phyloP scores from a whole-genome alignment of 2,113 vertebrate species.

The Fulmarus glacialis region DNA sequence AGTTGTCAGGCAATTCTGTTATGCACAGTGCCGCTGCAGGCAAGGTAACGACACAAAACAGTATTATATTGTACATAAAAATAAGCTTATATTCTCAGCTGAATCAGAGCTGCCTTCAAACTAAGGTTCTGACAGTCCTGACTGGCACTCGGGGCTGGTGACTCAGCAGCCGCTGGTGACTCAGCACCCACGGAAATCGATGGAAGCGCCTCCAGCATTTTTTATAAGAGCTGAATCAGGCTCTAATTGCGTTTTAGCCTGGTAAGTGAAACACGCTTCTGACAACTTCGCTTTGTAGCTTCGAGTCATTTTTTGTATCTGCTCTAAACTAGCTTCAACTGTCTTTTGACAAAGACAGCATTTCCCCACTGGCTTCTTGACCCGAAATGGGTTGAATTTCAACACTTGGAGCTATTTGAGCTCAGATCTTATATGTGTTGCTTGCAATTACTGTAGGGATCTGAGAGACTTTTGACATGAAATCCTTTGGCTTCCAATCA shows the following conservation, averaged over 20 bases:
- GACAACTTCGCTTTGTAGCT: background rate
- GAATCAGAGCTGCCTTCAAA: constrained; percentile 12
- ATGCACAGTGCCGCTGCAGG: background rate
- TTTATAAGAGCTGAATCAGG: constrained; percentile 1
- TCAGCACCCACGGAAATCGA: constrained; percentile 7
- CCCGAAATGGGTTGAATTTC: constrained; percentile 37
- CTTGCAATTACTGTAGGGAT: constrained; percentile 19
- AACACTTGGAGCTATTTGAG: constrained; percentile 6
- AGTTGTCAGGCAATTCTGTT: background rate
- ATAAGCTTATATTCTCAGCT: background rate
- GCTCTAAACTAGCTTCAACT: constrained; percentile 32
- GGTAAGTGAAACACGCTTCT: background rate
- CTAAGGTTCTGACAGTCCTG: background rate
- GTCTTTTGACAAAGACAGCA: constrained; percentile 12
- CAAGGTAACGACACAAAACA: background rate
- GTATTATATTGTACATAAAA: background rate
- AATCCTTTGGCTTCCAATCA: constrained; percentile 12
- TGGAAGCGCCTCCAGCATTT: background rate
- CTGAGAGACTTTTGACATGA: background rate
- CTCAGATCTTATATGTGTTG: background rate
- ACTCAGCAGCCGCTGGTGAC: constrained; percentile 43
- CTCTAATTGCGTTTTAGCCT: background rate
- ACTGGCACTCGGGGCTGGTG: background rate
- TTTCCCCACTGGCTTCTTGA: constrained; percentile 45
- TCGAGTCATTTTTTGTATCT: background rate